Evolutionary conservation across 2,113 vertebrate genomes (phyloP).

Genomic region (Gavialis gangeticus): DNA sequence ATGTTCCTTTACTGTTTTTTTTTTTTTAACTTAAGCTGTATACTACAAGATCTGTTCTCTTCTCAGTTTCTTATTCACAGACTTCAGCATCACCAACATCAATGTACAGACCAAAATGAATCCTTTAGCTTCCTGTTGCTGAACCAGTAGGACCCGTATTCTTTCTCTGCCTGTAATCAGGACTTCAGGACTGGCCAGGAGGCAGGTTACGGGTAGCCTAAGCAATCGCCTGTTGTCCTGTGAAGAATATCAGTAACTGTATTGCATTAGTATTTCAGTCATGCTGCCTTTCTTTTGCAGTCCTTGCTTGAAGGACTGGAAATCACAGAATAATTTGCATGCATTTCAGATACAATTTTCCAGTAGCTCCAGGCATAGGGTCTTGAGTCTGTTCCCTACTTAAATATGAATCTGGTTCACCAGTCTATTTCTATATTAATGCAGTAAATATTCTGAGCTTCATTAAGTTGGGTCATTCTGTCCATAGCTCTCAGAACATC

Average conservation of each 20-base stretch:
- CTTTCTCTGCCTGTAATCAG: not conserved
- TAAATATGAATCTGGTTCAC: conserved; percentile 39
- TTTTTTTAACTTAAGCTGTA: not conserved
- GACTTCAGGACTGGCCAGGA: not conserved
- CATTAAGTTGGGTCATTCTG: conserved; percentile 14
- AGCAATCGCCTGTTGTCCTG: not conserved
- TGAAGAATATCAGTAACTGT: not conserved
- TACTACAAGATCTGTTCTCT: not conserved
- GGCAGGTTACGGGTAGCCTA: not conserved
- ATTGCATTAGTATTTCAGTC: not conserved
- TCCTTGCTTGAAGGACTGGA: not conserved
- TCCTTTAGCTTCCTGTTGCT: not conserved
- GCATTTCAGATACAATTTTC: conserved; percentile 13
- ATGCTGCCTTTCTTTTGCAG: not conserved
- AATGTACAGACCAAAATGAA: too few species aligned
- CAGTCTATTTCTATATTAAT: conserved; percentile 38
- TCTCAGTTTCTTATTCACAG: not conserved
- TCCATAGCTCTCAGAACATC: not conserved
- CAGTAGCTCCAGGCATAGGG: not conserved
- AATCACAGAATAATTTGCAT: not conserved
- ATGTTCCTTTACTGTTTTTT: not conserved
- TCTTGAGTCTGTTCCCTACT: conserved; percentile 17
- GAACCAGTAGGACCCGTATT: not conserved
- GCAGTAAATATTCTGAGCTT: conserved; percentile 42
- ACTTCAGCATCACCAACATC: too few species aligned